Base-by-base conservation (phyloP, 1,140 invertebrate species). In the Myzus persicae region DNA sequence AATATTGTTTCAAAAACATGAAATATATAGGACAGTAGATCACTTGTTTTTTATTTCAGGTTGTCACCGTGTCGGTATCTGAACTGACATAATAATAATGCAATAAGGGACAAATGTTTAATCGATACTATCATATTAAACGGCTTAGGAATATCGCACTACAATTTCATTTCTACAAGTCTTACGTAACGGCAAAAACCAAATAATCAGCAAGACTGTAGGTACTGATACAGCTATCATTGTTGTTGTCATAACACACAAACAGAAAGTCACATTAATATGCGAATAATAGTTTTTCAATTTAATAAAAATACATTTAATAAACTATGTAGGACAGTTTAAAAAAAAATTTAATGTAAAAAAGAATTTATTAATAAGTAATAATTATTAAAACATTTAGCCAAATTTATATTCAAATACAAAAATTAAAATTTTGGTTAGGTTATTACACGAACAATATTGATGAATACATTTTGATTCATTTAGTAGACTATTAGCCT, bases 71-170 rank as follows among this genome's bases (percentile, higher is more conserved):
- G 46, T 48, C 81, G 46, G 81, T 84, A 84, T 51, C 22, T 36
- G 67, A 93, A 93, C 91, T 93, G 81, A 84, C 38, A 93, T 51
- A 84, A 93, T 92, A 92, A 92, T 93, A 93, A 93, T 93, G 91
- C 91, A 93, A 93, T 85, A 85, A 84, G 81, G 76, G 67, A 93
- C 91, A 93, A 93, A 85, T 84, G 91, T 93, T 93, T 93, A 93
- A 93, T 93, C 91, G 91, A 93, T 90, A 90, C 89, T 85, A 93
- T 85, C 82, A 93, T 93, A 93, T 93, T 93, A 93, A 93, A 93
- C 81, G 91, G 91, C 46, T 93, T 90, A 90, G 46, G 36, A 85
- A 48, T 93, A 44, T 85, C 46, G 46, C 81, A 54, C 38, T 81
- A 85, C 46, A 42, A 84, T 93, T 93, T 84, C 42, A 93, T 54